Percentiles rank a stretch among this genome's conserved stretches.
Conservation (phyloP, 2,888 invertebrate species). For the Chouioia cunea region DNA sequence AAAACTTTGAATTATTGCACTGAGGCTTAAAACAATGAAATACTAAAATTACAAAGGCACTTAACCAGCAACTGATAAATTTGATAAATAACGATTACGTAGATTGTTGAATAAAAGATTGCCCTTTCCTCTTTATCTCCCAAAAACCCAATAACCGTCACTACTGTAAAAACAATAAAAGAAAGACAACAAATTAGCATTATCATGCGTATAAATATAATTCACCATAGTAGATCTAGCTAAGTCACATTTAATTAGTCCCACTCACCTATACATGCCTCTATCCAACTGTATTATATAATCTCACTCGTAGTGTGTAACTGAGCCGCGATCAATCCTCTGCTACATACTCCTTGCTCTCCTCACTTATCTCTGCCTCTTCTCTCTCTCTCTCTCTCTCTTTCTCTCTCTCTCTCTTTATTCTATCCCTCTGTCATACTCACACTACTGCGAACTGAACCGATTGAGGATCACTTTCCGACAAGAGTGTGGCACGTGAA, state of each 20-base stretch:
- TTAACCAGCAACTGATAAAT: not conserved
- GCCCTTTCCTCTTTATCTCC: too few species aligned
- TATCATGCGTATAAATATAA: too few species aligned
- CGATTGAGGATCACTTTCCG: too few species aligned
- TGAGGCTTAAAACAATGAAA: slow-evolving; percentile 20
- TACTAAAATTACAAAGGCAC: slow-evolving; percentile 22
- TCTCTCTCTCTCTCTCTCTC: slow-evolving; percentile 12
- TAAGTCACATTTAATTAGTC: too few species aligned
- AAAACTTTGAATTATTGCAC: slow-evolving; percentile 1
- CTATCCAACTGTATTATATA: slow-evolving; percentile 1
- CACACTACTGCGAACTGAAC: too few species aligned
- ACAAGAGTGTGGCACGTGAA: too few species aligned
- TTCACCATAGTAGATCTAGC: too few species aligned
- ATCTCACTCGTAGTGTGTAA: slow-evolving; percentile 15
- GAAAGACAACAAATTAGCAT: too few species aligned
- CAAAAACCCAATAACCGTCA: too few species aligned
- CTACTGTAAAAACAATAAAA: too few species aligned
- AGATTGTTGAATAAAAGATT: too few species aligned
- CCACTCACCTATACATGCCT: not conserved
- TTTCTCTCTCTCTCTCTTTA: slow-evolving; percentile 4
- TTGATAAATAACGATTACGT: too few species aligned
- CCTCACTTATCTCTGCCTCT: not conserved
- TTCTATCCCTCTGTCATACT: not conserved
- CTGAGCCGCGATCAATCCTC: slow-evolving; percentile 18
- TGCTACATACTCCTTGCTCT: not conserved